Percentiles rank a stretch among this genome's conserved stretches.
phyloP scores from a whole-genome alignment of 2,113 vertebrate species.

The Anoura caudifer region DNA sequence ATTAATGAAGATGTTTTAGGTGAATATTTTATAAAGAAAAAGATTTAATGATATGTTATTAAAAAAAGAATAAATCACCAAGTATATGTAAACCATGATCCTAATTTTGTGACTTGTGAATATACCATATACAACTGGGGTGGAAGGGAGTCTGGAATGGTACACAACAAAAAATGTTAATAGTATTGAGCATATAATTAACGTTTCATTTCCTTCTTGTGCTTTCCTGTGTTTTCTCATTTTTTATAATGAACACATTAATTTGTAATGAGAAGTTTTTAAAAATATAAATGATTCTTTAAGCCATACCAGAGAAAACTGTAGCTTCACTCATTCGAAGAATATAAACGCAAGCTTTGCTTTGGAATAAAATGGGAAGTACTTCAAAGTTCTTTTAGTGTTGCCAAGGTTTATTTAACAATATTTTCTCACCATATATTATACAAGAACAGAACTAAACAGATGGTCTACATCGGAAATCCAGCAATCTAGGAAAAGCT shows the following conservation, averaged over 20 bases:
- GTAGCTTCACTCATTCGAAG: constrained; percentile 60
- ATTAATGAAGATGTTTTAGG: background rate
- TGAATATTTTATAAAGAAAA: constrained; percentile 38
- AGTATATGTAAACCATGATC: background rate
- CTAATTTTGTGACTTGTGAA: background rate
- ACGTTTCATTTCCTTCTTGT: background rate
- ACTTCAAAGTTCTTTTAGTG: constrained; percentile 69
- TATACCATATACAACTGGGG: background rate
- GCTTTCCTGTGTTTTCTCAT: constrained; percentile 21
- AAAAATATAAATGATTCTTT: constrained; percentile 27
- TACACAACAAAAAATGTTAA: background rate
- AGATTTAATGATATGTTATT: background rate
- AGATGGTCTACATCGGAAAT: constrained; percentile 73
- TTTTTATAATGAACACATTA: constrained; percentile 40
- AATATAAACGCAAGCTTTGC: constrained; percentile 53
- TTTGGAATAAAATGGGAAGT: constrained; percentile 65
- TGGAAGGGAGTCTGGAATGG: background rate
- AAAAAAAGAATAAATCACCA: constrained; percentile 23
- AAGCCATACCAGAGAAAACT: constrained; percentile 20
- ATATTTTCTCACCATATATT: constrained; percentile 79
- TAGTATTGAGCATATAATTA: background rate
- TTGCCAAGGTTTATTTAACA: constrained; percentile 80
- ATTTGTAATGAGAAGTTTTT: constrained; percentile 34
- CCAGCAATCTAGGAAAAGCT: constrained; percentile 74
- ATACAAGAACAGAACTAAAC: constrained; percentile 77